Conservation (phyloP, 1,140 invertebrate species). For the Ericerus pela region DNA sequence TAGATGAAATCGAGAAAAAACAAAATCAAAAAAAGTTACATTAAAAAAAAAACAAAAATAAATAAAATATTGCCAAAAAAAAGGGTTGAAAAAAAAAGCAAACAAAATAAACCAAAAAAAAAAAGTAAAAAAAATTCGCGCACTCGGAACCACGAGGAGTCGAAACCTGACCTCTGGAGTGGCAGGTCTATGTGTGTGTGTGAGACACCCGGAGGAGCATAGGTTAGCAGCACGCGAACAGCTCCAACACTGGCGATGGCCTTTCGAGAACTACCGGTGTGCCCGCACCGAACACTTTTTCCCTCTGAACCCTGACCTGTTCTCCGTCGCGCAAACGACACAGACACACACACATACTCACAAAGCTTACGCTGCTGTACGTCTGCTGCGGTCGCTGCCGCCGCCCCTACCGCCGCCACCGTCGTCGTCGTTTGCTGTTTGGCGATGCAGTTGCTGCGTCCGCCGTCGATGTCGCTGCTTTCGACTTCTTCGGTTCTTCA, state of each 20-base stretch:
- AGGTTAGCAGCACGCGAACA: background rate
- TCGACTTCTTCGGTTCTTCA: conserved; percentile 16
- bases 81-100: background rate
- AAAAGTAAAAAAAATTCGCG: background rate
- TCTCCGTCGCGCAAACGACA: background rate
- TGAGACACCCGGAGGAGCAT: background rate
- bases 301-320: conserved; percentile 16
- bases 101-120: background rate
- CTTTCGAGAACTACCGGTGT: conserved; percentile 12
- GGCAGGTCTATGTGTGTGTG: background rate
- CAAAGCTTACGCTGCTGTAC: conserved; percentile 3
- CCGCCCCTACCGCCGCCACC: conserved; percentile 2
- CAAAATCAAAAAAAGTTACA: no score
- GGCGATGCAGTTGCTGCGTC: conserved; percentile 2
- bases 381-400: conserved; percentile 14
- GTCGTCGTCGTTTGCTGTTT: background rate
- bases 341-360: no score
- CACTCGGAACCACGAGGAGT: background rate
- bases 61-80: background rate
- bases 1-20: no score
- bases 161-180: background rate
- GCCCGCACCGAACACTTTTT: background rate
- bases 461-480: conserved; percentile 14
- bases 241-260: conserved; percentile 8
- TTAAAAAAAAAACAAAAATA: background rate